Percentiles rank a stretch among this genome's conserved stretches.
Evolutionary conservation across 2,888 invertebrate genomes (phyloP).

Genomic region (Drosophila limbata): DNA sequence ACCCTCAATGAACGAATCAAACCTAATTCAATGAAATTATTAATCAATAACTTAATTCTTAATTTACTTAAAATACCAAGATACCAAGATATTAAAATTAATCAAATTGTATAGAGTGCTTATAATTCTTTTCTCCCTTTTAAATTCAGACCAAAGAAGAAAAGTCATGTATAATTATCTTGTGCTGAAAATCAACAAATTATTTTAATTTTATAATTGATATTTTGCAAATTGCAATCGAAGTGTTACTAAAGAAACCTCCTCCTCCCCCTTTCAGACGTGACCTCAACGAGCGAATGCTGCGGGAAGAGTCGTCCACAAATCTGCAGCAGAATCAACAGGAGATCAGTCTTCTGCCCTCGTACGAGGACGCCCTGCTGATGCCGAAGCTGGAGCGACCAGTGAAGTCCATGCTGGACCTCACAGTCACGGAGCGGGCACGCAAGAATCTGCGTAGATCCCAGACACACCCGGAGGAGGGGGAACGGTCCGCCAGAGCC

Average conservation of each 20-base stretch:
- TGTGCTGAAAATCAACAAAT: too few species aligned
- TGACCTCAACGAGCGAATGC: slow-evolving; percentile 86
- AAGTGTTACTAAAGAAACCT: background rate
- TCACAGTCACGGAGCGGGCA: slow-evolving; percentile 85
- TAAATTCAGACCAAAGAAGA: too few species aligned
- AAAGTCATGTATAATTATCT: too few species aligned
- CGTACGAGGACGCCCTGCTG: slow-evolving; percentile 91
- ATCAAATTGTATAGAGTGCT: too few species aligned
- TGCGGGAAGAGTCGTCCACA: slow-evolving; percentile 86
- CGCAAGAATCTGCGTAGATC: slow-evolving; percentile 69
- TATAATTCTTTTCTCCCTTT: too few species aligned
- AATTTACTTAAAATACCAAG: too few species aligned
- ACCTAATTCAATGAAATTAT: too few species aligned
- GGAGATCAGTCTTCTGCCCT: slow-evolving; percentile 91
- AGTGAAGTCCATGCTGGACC: slow-evolving; percentile 86
- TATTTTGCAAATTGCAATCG: too few species aligned
- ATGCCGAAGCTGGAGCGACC: slow-evolving; percentile 90
- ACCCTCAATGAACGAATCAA: too few species aligned
- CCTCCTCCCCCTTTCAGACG: slow-evolving; percentile 61
- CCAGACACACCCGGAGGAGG: slow-evolving; percentile 61
- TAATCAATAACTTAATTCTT: too few species aligned
- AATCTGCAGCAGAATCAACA: slow-evolving; percentile 88
- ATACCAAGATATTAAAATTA: too few species aligned
- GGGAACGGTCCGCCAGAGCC: slow-evolving; percentile 61
- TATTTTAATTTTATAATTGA: too few species aligned